A percentile compares a stretch with the other conserved stretches of the same genome.
These are phyloP conservation scores for Acropternis orthonyx DNA, from an alignment of 2,797 vertebrate genomes.

Conservation along the genomic window DNA sequence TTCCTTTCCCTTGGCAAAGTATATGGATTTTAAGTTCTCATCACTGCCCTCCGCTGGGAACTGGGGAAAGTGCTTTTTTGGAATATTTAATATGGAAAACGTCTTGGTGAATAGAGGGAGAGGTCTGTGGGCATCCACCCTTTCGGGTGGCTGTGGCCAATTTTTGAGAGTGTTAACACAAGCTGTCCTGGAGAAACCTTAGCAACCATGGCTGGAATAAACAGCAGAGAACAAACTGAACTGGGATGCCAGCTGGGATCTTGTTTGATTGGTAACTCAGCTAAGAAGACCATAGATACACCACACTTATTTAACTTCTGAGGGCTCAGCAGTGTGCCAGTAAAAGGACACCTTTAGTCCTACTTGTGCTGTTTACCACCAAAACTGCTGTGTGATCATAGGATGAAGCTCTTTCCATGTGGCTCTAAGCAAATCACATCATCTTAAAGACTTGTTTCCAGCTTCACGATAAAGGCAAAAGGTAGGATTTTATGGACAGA, in stretches of 20 bases:
- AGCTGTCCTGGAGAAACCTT: neutral
- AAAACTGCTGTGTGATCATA: neutral
- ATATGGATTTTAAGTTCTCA: accelerated
- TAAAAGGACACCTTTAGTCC: neutral
- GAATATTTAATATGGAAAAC: neutral
- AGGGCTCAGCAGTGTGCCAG: neutral
- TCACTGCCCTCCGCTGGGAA: neutral
- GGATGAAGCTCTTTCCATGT: neutral
- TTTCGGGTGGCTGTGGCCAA: neutral
- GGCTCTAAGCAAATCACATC: neutral
- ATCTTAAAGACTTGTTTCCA: neutral
- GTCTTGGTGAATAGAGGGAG: neutral
- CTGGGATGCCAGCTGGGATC: neutral
- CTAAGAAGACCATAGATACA: too few relatives aligned
- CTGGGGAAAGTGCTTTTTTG: neutral
- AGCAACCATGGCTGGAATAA: neutral
- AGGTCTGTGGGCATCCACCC: neutral
- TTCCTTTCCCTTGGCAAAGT: neutral
- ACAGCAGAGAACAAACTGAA: neutral
- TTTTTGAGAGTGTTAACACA: neutral
- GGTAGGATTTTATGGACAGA: neutral
- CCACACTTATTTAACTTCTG: neutral
- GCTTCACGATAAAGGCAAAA: neutral
- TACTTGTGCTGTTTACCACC: neutral
- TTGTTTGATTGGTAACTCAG: neutral